A percentile compares a stretch with the other conserved stretches of the same genome.
Conservation (phyloP, 2,797 vertebrate species). For the Macrochelys suwanniensis region DNA sequence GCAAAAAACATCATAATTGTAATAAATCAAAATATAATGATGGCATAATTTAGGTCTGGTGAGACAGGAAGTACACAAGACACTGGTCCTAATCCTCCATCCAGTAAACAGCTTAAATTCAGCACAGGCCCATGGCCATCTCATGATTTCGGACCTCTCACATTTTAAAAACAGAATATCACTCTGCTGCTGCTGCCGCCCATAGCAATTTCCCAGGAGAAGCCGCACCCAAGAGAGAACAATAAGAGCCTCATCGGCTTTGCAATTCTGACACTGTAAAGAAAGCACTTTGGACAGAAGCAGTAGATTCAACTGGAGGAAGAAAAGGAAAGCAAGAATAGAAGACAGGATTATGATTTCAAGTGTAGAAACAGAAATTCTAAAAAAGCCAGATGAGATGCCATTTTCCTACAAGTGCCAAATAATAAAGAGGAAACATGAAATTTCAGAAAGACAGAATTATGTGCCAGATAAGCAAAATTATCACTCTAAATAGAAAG, state of each 20-base stretch:
- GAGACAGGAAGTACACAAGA: not conserved
- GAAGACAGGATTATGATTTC: not conserved
- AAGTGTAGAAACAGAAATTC: slow-evolving; percentile 20
- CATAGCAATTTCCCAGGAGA: not conserved
- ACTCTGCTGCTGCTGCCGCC: not conserved
- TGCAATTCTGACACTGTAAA: slow-evolving; percentile 1
- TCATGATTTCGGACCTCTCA: not conserved
- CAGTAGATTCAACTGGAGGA: not conserved
- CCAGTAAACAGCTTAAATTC: not conserved
- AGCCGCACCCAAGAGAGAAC: not conserved
- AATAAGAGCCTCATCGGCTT: slow-evolving; percentile 44
- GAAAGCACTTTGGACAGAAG: not conserved
- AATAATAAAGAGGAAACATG: not conserved
- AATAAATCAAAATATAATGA: slow-evolving; percentile 21
- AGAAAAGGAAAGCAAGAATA: not conserved
- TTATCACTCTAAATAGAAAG: not conserved
- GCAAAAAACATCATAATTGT: slow-evolving; percentile 27
- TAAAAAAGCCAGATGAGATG: not conserved
- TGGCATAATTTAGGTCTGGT: not conserved
- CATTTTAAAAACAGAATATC: not conserved
- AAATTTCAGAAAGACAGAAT: not conserved
- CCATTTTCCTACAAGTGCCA: not conserved
- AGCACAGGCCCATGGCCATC: not conserved
- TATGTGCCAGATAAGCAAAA: slow-evolving; percentile 20
- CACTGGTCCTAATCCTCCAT: not conserved